Conservation (phyloP, 2,888 invertebrate species). For the Periphyllus acericola region DNA sequence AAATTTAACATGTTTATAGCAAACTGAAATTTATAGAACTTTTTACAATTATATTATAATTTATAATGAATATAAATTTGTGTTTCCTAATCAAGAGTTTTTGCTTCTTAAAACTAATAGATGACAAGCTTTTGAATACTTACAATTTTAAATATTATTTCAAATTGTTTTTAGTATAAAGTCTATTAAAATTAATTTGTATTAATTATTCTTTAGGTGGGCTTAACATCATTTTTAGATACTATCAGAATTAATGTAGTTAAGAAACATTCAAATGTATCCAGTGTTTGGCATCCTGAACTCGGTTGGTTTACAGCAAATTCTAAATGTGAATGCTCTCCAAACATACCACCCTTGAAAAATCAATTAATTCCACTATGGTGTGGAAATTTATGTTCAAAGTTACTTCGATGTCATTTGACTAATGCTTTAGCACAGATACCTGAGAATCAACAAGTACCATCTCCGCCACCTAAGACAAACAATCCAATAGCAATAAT, state of each 20-base stretch:
- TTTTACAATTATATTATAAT: too few relatives aligned
- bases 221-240: conserved; percentile 85
- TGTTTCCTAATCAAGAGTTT: too few relatives aligned
- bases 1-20: too few relatives aligned
- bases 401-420: conserved; percentile 68
- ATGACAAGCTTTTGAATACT: not conserved
- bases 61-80: too few relatives aligned
- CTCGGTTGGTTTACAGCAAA: conserved; percentile 91
- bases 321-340: conserved; percentile 66
- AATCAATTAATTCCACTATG: conserved; percentile 79
- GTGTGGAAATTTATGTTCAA: conserved; percentile 69
- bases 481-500: conserved; percentile 60
- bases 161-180: not conserved
- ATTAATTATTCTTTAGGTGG: conserved; percentile 73
- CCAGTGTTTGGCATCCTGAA: conserved; percentile 97
- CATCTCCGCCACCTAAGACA: conserved; percentile 62
- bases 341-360: conserved; percentile 72
- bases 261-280: conserved; percentile 82
- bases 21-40: too few relatives aligned
- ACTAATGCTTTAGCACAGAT: conserved; percentile 68
- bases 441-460: conserved; percentile 62
- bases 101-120: too few relatives aligned
- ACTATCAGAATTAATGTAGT: conserved; percentile 93
- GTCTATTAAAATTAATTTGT: not conserved
- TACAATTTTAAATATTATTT: not conserved